Base-by-base conservation (phyloP, 2,113 vertebrate genomes). In the Marcusenius ussheri region DNA sequence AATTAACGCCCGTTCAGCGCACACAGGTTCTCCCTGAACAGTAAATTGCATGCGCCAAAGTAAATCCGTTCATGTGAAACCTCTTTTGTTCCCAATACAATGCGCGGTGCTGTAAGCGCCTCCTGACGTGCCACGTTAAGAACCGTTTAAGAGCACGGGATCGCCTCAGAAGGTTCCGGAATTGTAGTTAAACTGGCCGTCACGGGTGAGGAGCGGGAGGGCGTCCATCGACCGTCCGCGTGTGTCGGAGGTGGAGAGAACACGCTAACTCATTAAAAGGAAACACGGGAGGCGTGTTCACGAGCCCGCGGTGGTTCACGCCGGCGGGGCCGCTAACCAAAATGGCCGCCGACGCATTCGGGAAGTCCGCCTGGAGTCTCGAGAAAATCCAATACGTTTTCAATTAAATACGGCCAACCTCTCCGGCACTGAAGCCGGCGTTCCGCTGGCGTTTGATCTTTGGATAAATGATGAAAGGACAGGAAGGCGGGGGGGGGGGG, bases 301-400 rank as follows among this genome's bases (percentile, higher is more conserved):
- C 10, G 2, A 27, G 86, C 46, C 45, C 17, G 51, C 0, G 62
- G 39, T 15, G 24, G n/a, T 8, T 5, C 24, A 21, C 3, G n/a
- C 17, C 27, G 6, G 27, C 27, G 2, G 24, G 7, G n/a, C 2
- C 13, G 2, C 49, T 19, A 42, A 83, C 19, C 27, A 46, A 50
- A 9, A 84, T 62, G 66, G 45, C 49, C 35, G 50, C 83, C 88
- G 87, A 83, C 89, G 56, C 58, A 10, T 83, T 89, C 89, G 91
- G 91, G 90, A 90, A 91, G 88, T 87, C 92, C 91, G 91, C 88
- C 90, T 90, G 90, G 89, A 87, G 47, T 45, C 90, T 89, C 27
- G 85, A 80, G 56, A 84, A 93, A 90, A 92, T 86, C 90, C 90
- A 91, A 91, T 92, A 91, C 66, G 77, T 91, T 92, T 93, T 91